Conservation (phyloP, 2,888 invertebrate genomes). For the Lasioglossum pauxillum region DNA sequence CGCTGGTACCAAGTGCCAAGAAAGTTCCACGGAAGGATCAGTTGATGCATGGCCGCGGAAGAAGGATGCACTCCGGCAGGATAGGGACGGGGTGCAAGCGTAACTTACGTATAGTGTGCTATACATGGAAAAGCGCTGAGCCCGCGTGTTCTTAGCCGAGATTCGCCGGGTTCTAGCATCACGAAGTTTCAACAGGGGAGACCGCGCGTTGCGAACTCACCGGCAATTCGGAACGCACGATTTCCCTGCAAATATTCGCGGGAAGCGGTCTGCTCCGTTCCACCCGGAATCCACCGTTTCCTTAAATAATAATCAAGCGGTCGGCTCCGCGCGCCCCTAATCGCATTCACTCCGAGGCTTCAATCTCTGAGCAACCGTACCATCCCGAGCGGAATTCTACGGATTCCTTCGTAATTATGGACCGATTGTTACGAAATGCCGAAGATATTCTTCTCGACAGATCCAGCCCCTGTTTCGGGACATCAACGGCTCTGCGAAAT, state of each 20-base stretch:
- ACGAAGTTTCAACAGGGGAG: conserved; percentile 44
- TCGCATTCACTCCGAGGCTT: conserved; percentile 1
- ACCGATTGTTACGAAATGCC: neutral
- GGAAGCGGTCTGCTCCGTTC: neutral
- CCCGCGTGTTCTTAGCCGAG: conserved; percentile 61
- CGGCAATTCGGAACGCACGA: conserved; percentile 52
- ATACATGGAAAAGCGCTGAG: conserved; percentile 66
- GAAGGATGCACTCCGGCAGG: conserved; percentile 63
- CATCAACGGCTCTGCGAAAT: neutral
- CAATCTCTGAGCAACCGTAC: neutral
- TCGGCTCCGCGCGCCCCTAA: neutral
- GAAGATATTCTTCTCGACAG: neutral
- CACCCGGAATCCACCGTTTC: neutral
- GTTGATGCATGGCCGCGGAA: conserved; percentile 71
- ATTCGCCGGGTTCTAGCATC: conserved; percentile 43
- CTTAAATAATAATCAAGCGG: neutral
- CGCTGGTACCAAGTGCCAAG: conserved; percentile 70
- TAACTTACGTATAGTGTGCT: conserved; percentile 43
- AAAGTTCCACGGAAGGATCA: conserved; percentile 68
- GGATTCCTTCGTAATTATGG: conserved; percentile 9
- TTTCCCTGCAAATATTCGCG: conserved; percentile 61
- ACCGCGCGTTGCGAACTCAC: conserved; percentile 56
- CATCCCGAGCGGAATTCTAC: neutral
- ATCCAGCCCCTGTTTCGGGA: neutral
- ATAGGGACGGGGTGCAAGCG: conserved; percentile 64